Evolutionary conservation across 2,113 vertebrate species (phyloP), one percentile per base, ranked within the genome.

Genomic region (Suncus etruscus): DNA sequence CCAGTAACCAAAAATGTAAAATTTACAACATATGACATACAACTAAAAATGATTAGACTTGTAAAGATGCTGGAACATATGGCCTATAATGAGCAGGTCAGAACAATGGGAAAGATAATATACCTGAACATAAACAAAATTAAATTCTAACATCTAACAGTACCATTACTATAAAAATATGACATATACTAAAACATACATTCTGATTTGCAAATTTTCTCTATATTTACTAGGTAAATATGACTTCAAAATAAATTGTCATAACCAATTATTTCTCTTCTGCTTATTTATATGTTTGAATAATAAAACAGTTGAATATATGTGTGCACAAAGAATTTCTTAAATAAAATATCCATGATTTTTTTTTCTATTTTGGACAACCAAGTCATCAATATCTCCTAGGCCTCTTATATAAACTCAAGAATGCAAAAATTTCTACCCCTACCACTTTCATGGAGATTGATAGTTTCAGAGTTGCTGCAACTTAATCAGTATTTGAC

Each of bases 391-490:
- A 58, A 51, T 1, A 11, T 39, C n/a, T 54, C 39, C 58, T 27
- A 75, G 65, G 6, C 24, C 39, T 25, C n/a, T 50, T 51, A 9
- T n/a, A 72, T 25, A 86, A 63, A 72, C 54, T 83, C 3, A 2
- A 81, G 61, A 79, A 63, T 54, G 29, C 27, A 48, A 51, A 73
- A 81, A 58, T 8, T 31, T 24, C 85, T 4, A 72, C 11, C 66
- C 24, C 14, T 8, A 54, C 1, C 2, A 27, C 39, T 58, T 0
- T 29, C 5, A 58, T 32, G n/a, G 86, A 86, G 10, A 31, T n/a
- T 80, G 66, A 70, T 72, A 83, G 78, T 83, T 68, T 86, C 65
- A 82, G 74, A 27, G 79, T 16, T 77, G 32, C 66, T 68, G 10
- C 0, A 74, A 45, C 2, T 63, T 86, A 81, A 78, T 81, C n/a